phyloP scores from a whole-genome alignment of 2,797 vertebrate genomes.

The Sebastes ruberrimus region DNA sequence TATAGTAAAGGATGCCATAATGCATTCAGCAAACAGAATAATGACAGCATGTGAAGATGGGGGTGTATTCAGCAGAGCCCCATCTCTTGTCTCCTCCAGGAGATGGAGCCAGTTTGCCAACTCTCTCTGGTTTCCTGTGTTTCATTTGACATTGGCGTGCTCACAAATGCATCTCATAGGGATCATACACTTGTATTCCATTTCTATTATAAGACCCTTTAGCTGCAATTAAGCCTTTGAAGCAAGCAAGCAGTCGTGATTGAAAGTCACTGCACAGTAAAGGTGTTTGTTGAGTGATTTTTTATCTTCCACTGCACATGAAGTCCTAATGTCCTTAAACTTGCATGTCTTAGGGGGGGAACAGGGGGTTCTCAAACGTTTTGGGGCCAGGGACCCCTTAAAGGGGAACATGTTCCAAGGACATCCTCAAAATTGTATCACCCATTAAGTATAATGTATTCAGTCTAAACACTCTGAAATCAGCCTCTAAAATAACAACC shows the following conservation, averaged over 20 bases:
- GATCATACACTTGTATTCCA: constrained; percentile 12
- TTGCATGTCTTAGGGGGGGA: neutral
- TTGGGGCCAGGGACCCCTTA: too few species aligned
- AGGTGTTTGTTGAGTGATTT: neutral
- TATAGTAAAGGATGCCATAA: neutral
- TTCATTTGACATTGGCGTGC: constrained; percentile 52
- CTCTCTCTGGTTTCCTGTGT: constrained; percentile 12
- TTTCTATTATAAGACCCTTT: constrained; percentile 29
- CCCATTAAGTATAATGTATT: too few species aligned
- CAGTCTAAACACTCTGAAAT: neutral
- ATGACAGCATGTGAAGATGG: neutral
- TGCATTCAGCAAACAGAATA: neutral
- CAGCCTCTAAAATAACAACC: neutral
- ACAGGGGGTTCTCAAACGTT: neutral
- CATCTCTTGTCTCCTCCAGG: constrained; percentile 43
- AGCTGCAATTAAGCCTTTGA: constrained; percentile 42
- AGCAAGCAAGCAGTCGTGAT: constrained; percentile 9
- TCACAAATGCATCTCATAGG: constrained; percentile 26
- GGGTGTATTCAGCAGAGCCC: constrained; percentile 6
- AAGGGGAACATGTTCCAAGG: too few species aligned
- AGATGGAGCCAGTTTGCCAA: constrained; percentile 60
- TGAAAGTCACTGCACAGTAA: constrained; percentile 21
- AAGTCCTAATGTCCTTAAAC: neutral
- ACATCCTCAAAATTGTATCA: too few species aligned
- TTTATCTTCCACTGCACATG: neutral